Conservation (phyloP, 37 sponge, comb jelly and placozoan genomes). For the Axinella damicornis region DNA sequence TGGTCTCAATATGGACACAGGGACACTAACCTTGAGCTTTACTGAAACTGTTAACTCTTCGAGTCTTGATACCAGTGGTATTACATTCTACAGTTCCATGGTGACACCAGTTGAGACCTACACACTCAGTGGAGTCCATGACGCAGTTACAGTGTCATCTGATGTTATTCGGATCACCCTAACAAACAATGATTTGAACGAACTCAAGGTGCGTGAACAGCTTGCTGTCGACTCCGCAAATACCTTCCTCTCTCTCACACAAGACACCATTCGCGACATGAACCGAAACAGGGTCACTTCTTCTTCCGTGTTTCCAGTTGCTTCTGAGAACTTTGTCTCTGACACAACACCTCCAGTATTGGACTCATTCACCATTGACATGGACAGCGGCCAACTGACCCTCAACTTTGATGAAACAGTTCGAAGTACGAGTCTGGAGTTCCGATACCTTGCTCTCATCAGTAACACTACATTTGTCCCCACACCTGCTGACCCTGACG, state of each 20-base stretch:
- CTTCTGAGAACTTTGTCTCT: neutral
- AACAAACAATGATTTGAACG: constrained; percentile 85
- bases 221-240: constrained; percentile 38
- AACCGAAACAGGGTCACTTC: constrained; percentile 44
- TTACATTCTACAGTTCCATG: constrained; percentile 57
- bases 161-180: constrained; percentile 55
- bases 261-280: constrained; percentile 76
- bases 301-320: constrained; percentile 5
- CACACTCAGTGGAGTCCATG: constrained; percentile 57
- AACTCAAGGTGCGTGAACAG: constrained; percentile 60
- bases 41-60: constrained; percentile 84
- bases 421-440: constrained; percentile 36
- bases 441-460: constrained; percentile 63
- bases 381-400: constrained; percentile 73
- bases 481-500: constrained; percentile 58
- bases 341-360: constrained; percentile 76
- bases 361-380: constrained; percentile 73
- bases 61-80: constrained; percentile 62
- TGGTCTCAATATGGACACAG: constrained; percentile 82
- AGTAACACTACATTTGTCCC: constrained; percentile 68
- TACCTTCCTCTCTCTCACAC: constrained; percentile 58
- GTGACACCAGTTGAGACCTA: constrained; percentile 20
- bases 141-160: constrained; percentile 44
- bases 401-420: constrained; percentile 86
- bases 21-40: constrained; percentile 73